Percentiles rank a stretch among this genome's conserved stretches.
These are phyloP conservation scores for Hippolais icterina DNA, from an alignment of 2,113 vertebrate genomes.

Conservation along the genomic window DNA sequence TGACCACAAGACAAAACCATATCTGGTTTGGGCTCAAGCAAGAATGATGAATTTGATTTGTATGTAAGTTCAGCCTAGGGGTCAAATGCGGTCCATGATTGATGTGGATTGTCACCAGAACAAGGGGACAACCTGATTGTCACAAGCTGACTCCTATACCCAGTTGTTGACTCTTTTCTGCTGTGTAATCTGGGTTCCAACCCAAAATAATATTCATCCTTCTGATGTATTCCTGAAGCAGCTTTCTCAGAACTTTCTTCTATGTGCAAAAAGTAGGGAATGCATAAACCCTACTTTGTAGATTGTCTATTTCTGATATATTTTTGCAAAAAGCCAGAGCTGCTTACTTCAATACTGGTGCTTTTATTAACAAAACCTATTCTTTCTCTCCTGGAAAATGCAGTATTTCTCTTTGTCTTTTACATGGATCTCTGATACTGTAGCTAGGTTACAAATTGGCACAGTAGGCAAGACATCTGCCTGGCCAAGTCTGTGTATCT, in stretches of 20 bases:
- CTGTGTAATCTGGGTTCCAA: background rate
- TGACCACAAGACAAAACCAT: background rate
- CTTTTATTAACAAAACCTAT: background rate
- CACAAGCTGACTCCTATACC: background rate
- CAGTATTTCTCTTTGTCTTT: background rate
- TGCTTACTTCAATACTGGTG: background rate
- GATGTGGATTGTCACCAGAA: background rate
- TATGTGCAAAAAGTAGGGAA: background rate
- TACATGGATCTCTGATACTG: background rate
- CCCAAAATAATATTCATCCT: background rate
- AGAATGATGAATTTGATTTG: background rate
- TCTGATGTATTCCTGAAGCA: background rate
- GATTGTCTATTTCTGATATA: background rate
- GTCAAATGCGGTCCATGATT: background rate
- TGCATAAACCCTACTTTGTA: background rate
- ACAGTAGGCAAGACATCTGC: background rate
- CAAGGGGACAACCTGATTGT: background rate
- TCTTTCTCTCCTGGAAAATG: background rate
- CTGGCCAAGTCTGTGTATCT: background rate
- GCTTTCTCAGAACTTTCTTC: background rate
- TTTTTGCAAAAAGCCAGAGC: background rate
- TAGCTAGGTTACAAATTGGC: conserved; percentile 3
- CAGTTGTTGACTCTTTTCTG: background rate
- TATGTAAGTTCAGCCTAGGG: background rate
- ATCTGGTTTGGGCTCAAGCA: background rate